Evolutionary conservation across 2,113 vertebrate genomes (phyloP).

Genomic region (Chaenogobius annularis): DNA sequence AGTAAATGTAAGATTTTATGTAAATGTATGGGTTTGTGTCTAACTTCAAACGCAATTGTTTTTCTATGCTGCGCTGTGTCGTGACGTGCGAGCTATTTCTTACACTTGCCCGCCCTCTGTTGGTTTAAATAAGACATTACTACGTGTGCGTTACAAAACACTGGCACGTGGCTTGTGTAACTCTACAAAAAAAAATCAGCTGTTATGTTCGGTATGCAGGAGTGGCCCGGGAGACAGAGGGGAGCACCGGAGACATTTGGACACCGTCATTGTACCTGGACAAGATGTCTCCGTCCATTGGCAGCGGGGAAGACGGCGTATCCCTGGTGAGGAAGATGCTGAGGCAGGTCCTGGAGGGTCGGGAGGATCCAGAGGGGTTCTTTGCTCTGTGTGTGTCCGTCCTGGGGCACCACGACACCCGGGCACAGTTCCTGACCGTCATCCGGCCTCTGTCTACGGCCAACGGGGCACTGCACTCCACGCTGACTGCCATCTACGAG

Average conservation of each 20-base stretch:
- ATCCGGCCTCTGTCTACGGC: conserved; percentile 57
- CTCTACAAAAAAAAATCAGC: conserved; percentile 38
- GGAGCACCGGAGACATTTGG: background rate
- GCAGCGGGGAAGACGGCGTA: background rate
- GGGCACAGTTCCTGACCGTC: conserved; percentile 49
- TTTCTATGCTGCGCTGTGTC: background rate
- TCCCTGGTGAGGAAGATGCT: conserved; percentile 44
- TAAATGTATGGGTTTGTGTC: background rate
- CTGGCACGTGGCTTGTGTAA: conserved; percentile 58
- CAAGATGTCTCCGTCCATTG: conserved; percentile 42
- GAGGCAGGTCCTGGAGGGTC: conserved; percentile 58
- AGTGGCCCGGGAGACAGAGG: background rate
- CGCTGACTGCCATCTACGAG: conserved; percentile 58
- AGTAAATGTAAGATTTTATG: background rate
- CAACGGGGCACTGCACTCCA: conserved; percentile 50
- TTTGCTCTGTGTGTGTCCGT: conserved; percentile 67
- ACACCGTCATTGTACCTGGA: background rate
- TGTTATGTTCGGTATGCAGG: conserved; percentile 49
- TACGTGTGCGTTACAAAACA: conserved; percentile 56
- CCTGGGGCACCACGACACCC: conserved; percentile 61
- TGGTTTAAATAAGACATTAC: conserved; percentile 34
- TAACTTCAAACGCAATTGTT: conserved; percentile 31
- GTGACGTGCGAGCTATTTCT: conserved; percentile 27
- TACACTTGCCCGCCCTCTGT: conserved; percentile 41
- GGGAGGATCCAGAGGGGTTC: conserved; percentile 65